Base-by-base conservation (phyloP, 1,140 invertebrate genomes). In the Bombus balteatus region DNA sequence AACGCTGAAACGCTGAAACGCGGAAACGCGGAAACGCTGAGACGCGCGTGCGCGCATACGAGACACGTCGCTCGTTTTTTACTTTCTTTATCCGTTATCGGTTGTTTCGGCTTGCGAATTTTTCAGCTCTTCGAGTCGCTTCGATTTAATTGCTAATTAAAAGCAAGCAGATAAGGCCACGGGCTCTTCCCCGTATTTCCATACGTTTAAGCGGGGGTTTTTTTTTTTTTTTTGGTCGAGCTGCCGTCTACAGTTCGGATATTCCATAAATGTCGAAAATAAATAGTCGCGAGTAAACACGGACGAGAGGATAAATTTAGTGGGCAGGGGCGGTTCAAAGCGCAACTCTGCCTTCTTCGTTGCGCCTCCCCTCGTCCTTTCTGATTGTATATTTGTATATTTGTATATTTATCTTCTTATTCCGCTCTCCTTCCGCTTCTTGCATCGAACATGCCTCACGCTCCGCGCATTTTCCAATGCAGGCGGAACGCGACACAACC, bases 391-490 rank as follows among this genome's bases (percentile, higher is more conserved):
- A 92, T 90, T 92, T 92, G 87, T 77, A 76, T 43, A 43, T 47
- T 90, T 91, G 84, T 77, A 79, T 88, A 91, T 90, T 91, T 91
- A 90, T 85, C 47, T 22, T 53, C 90, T 66, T 83, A 92, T 83
- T 85, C 75, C 39, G n/a, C 39, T 25, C 28, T 47, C 3, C 25
- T 59, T 59, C 32, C 53, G 22, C 37, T n/a, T 57, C 32, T 43
- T 5, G 28, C 62, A 28, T 65, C 71, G 43, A 66, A 43, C 70
- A 1, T 6, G 13, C 28, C 68, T 28, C 18, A 32, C 3, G 32
- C 18, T 10, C 13, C 9, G n/a, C 22, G 9, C 3, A 34, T 74
- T 74, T 53, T 37, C 32, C 32, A 57, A 75, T 75, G 22, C 32
- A 53, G 41, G 1, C 15, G 28, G 8, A 3, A n/a, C 70, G 28